Conservation (phyloP, 2,797 vertebrate species). For the Danio jaintianensis region DNA sequence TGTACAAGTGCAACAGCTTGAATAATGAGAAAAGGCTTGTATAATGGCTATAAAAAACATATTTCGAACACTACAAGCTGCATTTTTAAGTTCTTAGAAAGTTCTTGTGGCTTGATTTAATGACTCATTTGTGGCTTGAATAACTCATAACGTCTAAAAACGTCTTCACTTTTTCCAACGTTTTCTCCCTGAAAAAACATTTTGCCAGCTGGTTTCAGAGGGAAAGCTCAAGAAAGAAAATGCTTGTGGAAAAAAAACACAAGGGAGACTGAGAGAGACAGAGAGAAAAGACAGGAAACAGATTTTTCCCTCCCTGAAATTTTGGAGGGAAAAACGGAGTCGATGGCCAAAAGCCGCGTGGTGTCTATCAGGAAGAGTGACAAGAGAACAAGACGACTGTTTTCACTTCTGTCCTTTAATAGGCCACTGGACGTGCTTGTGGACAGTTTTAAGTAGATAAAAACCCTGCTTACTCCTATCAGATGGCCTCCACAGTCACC, state of each 20-base stretch:
- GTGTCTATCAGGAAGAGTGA: constrained; percentile 50
- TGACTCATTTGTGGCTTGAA: neutral
- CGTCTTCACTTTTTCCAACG: constrained; percentile 67
- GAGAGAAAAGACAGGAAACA: constrained; percentile 60
- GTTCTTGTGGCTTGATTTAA: neutral
- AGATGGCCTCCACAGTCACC: no score
- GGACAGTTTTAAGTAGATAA: neutral
- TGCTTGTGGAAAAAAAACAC: constrained; percentile 58
- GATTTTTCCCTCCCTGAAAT: constrained; percentile 57
- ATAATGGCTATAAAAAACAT: neutral
- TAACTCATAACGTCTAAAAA: constrained; percentile 31
- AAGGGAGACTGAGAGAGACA: constrained; percentile 28
- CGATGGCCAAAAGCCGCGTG: constrained; percentile 53
- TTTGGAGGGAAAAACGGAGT: constrained; percentile 47
- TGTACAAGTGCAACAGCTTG: neutral
- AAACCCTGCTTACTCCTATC: constrained; percentile 36
- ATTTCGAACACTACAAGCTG: neutral
- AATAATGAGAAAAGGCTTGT: neutral
- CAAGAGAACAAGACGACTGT: constrained; percentile 34
- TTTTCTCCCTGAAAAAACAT: constrained; percentile 63
- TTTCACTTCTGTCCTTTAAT: constrained; percentile 1
- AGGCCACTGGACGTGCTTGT: neutral
- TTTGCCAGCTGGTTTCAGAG: constrained; percentile 73
- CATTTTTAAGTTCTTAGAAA: neutral
- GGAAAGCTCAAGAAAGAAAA: constrained; percentile 68